Percentiles rank a stretch among this genome's conserved stretches.
Conservation (phyloP, 2,113 vertebrate species). For the Callipepla squamata region DNA sequence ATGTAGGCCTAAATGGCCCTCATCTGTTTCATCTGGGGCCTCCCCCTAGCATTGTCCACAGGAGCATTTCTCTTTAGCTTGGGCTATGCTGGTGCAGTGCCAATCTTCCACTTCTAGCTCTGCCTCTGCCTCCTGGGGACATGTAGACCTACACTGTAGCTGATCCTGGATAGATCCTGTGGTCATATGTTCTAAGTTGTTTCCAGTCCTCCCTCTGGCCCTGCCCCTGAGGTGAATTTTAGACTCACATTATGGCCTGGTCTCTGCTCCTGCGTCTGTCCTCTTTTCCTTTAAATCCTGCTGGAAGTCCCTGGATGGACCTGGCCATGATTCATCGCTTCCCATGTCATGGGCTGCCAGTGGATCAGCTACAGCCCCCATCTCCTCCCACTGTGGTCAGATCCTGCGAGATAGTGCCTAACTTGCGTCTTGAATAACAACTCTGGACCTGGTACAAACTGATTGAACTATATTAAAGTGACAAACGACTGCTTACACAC, state of each 20-base stretch:
- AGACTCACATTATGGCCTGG: not conserved
- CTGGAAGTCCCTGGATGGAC: rapidly evolving
- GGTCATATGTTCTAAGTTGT: not conserved
- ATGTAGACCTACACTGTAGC: not conserved
- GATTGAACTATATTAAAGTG: not conserved
- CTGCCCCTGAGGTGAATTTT: not conserved
- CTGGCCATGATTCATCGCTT: not conserved
- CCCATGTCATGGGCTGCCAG: not conserved
- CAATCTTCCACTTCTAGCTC: not conserved
- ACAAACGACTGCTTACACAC: not conserved
- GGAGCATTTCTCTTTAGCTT: not conserved
- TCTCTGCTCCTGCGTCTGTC: not conserved
- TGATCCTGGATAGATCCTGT: not conserved
- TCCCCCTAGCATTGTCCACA: rapidly evolving
- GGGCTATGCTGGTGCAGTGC: not conserved
- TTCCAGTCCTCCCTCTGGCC: not conserved
- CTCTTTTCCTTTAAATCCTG: not conserved
- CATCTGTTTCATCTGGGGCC: not conserved
- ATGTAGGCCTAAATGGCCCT: not conserved
- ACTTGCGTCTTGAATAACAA: not conserved
- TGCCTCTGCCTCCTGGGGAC: not conserved
- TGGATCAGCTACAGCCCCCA: not conserved
- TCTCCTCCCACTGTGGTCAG: rapidly evolving
- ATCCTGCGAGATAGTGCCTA: not conserved
- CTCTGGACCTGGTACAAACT: not conserved